phyloP scores from a whole-genome alignment of 2,113 vertebrate species.

The Ptilorrhoa leucosticta region DNA sequence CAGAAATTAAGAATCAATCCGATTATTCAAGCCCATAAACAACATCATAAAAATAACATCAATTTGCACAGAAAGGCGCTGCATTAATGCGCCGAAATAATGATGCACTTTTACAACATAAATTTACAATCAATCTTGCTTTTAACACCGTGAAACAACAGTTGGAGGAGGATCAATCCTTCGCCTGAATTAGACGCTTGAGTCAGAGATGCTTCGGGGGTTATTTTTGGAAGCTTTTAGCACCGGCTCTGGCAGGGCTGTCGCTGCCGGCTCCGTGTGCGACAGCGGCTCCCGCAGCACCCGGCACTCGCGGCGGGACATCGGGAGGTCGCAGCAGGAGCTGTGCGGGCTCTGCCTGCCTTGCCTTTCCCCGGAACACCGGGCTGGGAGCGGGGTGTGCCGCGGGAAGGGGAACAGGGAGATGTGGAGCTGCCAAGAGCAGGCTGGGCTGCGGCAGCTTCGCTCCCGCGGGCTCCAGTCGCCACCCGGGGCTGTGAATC shows the following conservation, averaged over 20 bases:
- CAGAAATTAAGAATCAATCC: slow-evolving; percentile 72
- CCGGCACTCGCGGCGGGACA: background rate
- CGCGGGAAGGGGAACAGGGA: background rate
- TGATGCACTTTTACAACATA: slow-evolving; percentile 63
- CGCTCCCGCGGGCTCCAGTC: rapidly evolving
- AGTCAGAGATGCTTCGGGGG: slow-evolving; percentile 42
- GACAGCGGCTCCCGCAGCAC: background rate
- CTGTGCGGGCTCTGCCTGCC: background rate
- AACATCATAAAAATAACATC: slow-evolving; percentile 75
- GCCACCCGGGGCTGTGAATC: rapidly evolving
- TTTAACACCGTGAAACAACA: slow-evolving; percentile 44
- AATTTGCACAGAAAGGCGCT: slow-evolving; percentile 66
- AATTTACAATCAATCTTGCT: slow-evolving; percentile 67
- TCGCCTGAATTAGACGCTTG: slow-evolving; percentile 32
- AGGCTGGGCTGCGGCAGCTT: background rate
- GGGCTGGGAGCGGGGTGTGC: rapidly evolving
- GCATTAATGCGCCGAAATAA: slow-evolving; percentile 67
- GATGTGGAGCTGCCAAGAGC: rapidly evolving
- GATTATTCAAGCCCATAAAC: slow-evolving; percentile 74
- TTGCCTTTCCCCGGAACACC: rapidly evolving
- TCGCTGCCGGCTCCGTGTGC: background rate
- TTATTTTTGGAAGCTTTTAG: slow-evolving; percentile 27
- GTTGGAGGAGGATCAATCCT: slow-evolving; percentile 50
- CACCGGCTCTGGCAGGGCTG: background rate
- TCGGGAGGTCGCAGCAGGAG: background rate